Conservation (phyloP, 2,888 invertebrate species). For the Trichogramma dendrolimi region DNA sequence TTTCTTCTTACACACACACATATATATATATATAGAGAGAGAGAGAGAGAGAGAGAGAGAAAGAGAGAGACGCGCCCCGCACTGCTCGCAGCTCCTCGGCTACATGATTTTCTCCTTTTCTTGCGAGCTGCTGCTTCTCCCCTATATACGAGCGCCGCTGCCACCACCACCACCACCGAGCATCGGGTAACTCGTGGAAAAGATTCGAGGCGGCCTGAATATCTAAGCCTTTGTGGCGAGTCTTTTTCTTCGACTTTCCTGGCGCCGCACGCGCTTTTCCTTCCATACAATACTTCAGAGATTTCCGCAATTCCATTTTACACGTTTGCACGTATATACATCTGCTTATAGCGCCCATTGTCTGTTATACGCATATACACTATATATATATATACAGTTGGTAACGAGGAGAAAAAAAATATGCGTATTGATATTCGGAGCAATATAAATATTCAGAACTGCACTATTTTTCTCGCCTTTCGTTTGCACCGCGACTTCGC, state of each 20-base stretch:
- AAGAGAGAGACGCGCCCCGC: too few relatives aligned
- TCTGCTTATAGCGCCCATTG: too few relatives aligned
- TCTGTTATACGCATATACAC: too few relatives aligned
- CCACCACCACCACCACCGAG: background rate
- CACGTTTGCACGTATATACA: background rate
- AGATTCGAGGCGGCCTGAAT: constrained; percentile 19
- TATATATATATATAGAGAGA: too few relatives aligned
- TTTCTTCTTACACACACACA: background rate
- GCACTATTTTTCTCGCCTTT: too few relatives aligned
- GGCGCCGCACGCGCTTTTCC: background rate
- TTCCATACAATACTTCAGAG: background rate
- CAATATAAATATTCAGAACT: too few relatives aligned
- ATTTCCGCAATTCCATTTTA: background rate
- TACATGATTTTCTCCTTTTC: constrained; percentile 20
- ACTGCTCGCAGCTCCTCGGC: background rate
- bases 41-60: too few relatives aligned
- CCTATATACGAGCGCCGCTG: too few relatives aligned
- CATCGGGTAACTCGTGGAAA: constrained; percentile 13
- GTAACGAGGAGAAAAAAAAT: too few relatives aligned
- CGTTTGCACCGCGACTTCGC: too few relatives aligned
- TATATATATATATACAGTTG: too few relatives aligned
- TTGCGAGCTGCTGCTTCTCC: background rate
- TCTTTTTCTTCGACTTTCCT: background rate
- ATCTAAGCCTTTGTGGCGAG: constrained; percentile 14
- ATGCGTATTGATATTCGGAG: too few relatives aligned